These are phyloP conservation scores for Takifugu ocellatus DNA, from an alignment of 2,797 vertebrate genomes.

Conservation along the genomic window DNA sequence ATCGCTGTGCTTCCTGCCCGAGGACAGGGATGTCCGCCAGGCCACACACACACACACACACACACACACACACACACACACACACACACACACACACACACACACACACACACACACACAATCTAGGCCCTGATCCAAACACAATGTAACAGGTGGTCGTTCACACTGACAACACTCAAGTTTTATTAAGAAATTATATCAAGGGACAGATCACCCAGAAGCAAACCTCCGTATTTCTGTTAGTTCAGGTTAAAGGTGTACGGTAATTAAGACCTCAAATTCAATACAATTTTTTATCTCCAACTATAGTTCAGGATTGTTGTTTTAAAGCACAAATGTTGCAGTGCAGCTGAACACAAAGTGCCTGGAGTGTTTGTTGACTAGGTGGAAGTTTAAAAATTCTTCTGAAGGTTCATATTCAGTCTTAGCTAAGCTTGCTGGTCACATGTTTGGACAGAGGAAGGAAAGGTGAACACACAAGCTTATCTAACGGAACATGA, in stretches of 20 bases:
- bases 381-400: too few relatives aligned
- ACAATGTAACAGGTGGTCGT: slow-evolving; percentile 30
- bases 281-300: too few relatives aligned
- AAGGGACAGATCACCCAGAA: not conserved
- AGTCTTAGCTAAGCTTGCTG: too few relatives aligned
- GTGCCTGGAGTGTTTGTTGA: too few relatives aligned
- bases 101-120: slow-evolving; percentile 12
- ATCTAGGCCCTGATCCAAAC: slow-evolving; percentile 14
- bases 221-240: not conserved
- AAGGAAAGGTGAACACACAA: not conserved
- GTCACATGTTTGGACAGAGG: not conserved
- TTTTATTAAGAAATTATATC: not conserved
- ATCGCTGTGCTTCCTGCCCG: slow-evolving; percentile 42
- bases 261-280: too few relatives aligned
- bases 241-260: too few relatives aligned
- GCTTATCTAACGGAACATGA: too few relatives aligned
- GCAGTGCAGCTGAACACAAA: too few relatives aligned
- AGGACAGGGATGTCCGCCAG: slow-evolving; percentile 38
- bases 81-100: slow-evolving; percentile 22
- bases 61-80: slow-evolving; percentile 13
- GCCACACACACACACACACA: slow-evolving; percentile 8
- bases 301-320: too few relatives aligned
- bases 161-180: slow-evolving; percentile 10
- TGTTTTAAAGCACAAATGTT: too few relatives aligned
- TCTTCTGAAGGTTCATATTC: too few relatives aligned